Evolutionary conservation across 1,140 invertebrate species (phyloP), one percentile per base, ranked within the genome.

Genomic region (Heliconius hermathena): DNA sequence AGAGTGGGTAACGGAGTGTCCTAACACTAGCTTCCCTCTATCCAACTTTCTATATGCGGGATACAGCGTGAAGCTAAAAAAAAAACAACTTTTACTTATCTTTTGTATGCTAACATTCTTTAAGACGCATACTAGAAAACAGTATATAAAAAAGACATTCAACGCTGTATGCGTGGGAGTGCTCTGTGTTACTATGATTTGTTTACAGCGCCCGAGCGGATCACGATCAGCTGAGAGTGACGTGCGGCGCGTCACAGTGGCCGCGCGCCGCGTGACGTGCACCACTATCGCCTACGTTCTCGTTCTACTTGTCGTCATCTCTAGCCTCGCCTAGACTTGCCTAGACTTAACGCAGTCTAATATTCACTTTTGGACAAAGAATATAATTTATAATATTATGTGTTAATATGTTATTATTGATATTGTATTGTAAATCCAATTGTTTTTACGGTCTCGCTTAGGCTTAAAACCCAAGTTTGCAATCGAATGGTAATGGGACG

Each of bases 191-290:
- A 93, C 90, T 93, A 93, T 91, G 89, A 90, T 92, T 90, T 91
- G 90, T 93, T 92, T 93, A 93, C 90, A 86, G 82, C 81, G 82
- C 79, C 75, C 83, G 81, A 79, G 81, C 78, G 74, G 74, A 82
- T 74, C 74, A 82, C 87, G 89, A 93, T 91, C 91, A 93, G 91
- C 90, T 93, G 91, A 79, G 84, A 60, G 83, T 91, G 89, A 90
- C 87, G 90, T 82, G 83, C 74, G 72, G 70, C 84, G 79, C 80
- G 81, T 79, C 85, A 79, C 72, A 66, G 77, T 46, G 36, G 52
- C 74, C 33, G 49, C 52, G 77, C 76, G 77, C 74, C 49, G 82
- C 75, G 78, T 83, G 83, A 81, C 81, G 82, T 79, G 49, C 71
- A 26, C 71, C 60, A 18, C 73, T 71, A 78, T 60, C 79, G 78